These are phyloP conservation scores for Drosophila littoralis DNA, from an alignment of 1,140 invertebrate species.

Conservation along the genomic window DNA sequence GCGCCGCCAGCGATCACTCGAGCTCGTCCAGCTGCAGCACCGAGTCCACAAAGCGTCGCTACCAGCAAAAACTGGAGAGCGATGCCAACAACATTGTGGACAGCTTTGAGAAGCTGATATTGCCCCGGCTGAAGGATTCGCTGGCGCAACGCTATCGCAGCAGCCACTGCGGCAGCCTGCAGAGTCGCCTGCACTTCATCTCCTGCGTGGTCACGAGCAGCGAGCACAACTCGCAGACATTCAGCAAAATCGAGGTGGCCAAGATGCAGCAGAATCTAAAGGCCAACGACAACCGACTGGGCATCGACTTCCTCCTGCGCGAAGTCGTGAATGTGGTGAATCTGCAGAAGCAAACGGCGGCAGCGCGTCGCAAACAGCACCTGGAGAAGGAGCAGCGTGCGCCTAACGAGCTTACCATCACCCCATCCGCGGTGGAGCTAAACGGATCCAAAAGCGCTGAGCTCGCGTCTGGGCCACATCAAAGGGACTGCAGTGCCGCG, in stretches of 20 bases:
- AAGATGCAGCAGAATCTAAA: constrained; percentile 76
- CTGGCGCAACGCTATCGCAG: constrained; percentile 51
- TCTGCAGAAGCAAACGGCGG: constrained; percentile 53
- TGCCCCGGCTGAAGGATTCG: constrained; percentile 59
- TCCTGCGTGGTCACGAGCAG: constrained; percentile 69
- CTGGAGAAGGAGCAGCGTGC: constrained; percentile 4
- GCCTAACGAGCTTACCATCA: constrained; percentile 32
- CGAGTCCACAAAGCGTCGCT: constrained; percentile 40
- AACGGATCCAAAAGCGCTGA: constrained; percentile 21
- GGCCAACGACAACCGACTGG: constrained; percentile 48
- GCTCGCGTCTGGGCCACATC: constrained; percentile 32
- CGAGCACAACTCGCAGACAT: constrained; percentile 60
- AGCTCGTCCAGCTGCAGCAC: constrained; percentile 31
- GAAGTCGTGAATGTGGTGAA: constrained; percentile 74
- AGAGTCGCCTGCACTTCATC: constrained; percentile 68
- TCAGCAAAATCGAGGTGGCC: constrained; percentile 65
- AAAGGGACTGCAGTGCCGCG: constrained; percentile 9
- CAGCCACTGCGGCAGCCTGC: constrained; percentile 43
- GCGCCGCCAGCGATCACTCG: constrained; percentile 36
- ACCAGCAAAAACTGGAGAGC: constrained; percentile 44
- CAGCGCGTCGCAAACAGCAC: constrained; percentile 30
- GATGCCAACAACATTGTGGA: constrained; percentile 62
- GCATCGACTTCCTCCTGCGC: constrained; percentile 62
- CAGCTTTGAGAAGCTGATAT: constrained; percentile 73
- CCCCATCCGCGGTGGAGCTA: not conserved